Evolutionary conservation across 2,888 invertebrate genomes (phyloP).

Genomic region (Polymixis flavicincta): DNA sequence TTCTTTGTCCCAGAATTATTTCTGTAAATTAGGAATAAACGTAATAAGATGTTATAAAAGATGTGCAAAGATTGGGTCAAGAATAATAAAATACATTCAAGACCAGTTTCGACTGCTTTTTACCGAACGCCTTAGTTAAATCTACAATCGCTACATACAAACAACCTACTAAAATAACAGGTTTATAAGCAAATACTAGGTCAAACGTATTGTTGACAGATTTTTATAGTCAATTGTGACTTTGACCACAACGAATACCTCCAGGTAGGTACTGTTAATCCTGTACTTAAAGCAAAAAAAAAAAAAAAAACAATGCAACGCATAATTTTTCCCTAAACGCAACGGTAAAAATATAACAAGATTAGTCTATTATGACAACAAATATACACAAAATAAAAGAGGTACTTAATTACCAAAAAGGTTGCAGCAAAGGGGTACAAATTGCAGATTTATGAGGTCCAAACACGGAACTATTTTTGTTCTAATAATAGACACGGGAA

Average conservation of each 20-base stretch:
- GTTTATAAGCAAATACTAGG: too few relatives aligned
- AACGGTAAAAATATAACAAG: background rate
- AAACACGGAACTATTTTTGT: constrained; percentile 49
- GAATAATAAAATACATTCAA: background rate
- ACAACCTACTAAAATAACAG: too few relatives aligned
- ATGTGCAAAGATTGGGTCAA: background rate
- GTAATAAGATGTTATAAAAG: background rate
- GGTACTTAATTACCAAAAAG: constrained; percentile 27
- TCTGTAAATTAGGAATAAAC: constrained; percentile 10
- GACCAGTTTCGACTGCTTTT: background rate
- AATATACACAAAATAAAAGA: constrained; percentile 28
- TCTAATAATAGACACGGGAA: constrained; percentile 18
- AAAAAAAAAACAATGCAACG: background rate
- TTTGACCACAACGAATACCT: too few relatives aligned
- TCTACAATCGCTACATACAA: background rate
- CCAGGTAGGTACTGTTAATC: too few relatives aligned
- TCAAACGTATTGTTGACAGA: too few relatives aligned
- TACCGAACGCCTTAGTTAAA: background rate
- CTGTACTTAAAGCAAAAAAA: too few relatives aligned
- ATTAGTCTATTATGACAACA: background rate
- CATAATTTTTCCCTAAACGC: background rate
- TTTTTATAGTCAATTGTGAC: too few relatives aligned
- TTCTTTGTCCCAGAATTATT: background rate
- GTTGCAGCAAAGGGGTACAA: constrained; percentile 34
- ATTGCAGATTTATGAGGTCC: constrained; percentile 38